Evolutionary conservation across 2,797 vertebrate genomes (phyloP), one percentile per base, ranked within the genome.

Genomic region (Nannoperca australis): DNA sequence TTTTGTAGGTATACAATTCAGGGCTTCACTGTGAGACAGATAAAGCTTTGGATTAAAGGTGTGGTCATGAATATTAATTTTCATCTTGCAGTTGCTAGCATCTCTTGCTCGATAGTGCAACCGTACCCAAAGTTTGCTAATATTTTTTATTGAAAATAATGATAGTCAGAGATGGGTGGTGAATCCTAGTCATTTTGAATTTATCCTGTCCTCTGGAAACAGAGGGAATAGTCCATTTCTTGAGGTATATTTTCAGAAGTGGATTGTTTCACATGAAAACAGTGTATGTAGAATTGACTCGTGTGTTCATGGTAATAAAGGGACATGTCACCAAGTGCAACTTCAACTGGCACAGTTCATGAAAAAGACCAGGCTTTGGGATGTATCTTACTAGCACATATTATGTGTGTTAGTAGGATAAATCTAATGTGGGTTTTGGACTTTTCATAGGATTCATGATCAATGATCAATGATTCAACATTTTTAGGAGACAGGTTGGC

Each of bases 401-500:
- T 20, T 47, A 11, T 51, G n/a, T 51, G 10, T 24, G n/a, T n/a
- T 11, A 5, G 2, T 51, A 51, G 5, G 11, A 24, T 24, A 10
- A n/a, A 51, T 51, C 13, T 2, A 49, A 24, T 22, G n/a, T 14
- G 12, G 10, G 49, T 50, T 22, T 50, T 50, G 20, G n/a, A 51
- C 49, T 51, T 51, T 24, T 13, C 5, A 51, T 24, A n/a, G 49
- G 49, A 22, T 51, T 51, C 22, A 54, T 54, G 3, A 27, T 27
- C 24, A 27, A 27, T 27, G 24, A 27, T 27, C 24, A 27, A 27
- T 27, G 24, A 27, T 27, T 27, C 20, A 60, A 63, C 1, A 27
- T 56, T 70, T 71, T 66, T 32, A 40, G 7, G 15, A 30, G n/a
- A 68, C 36, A 27, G 18, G 15, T 50, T 55, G 34, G 55, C 49